These are phyloP conservation scores for Tragelaphus imberbis DNA, from an alignment of 2,113 vertebrate genomes.

Conservation along the genomic window DNA sequence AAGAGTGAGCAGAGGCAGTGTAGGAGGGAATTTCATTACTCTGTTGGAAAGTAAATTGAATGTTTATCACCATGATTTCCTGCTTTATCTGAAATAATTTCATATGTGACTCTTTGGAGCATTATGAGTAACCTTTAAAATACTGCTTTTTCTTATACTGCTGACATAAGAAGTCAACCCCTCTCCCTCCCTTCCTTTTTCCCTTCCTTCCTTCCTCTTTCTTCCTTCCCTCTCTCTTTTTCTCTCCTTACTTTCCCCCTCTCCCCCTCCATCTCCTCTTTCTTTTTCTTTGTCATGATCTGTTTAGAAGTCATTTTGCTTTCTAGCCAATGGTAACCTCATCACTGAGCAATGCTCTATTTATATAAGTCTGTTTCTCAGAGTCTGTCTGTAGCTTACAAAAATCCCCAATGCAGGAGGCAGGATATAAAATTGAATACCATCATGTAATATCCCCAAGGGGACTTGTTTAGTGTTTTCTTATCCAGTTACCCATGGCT, in stretches of 20 bases:
- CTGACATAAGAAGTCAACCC: background rate
- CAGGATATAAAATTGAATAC: slow-evolving; percentile 57
- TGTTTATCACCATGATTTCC: background rate
- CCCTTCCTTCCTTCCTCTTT: background rate
- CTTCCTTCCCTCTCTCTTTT: background rate
- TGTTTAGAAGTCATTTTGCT: slow-evolving; percentile 64
- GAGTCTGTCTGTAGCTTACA: background rate
- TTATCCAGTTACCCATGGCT: slow-evolving; percentile 47
- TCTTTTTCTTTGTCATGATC: background rate
- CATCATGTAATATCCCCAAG: slow-evolving; percentile 58
- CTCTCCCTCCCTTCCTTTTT: background rate
- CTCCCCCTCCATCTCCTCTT: background rate
- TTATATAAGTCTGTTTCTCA: slow-evolving; percentile 38
- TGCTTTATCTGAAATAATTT: slow-evolving; percentile 16
- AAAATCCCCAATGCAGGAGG: slow-evolving; percentile 36
- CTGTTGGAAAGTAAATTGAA: background rate
- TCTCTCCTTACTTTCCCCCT: background rate
- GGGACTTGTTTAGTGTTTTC: slow-evolving; percentile 61
- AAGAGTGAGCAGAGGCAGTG: background rate
- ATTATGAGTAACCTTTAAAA: slow-evolving; percentile 36
- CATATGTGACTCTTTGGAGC: background rate
- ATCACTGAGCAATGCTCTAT: slow-evolving; percentile 58
- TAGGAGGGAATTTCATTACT: background rate
- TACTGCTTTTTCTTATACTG: slow-evolving; percentile 6
- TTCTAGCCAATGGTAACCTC: slow-evolving; percentile 58